Evolutionary conservation across 2,113 vertebrate genomes (phyloP), one percentile per base, ranked within the genome.

Genomic region (Tupaia chinensis): DNA sequence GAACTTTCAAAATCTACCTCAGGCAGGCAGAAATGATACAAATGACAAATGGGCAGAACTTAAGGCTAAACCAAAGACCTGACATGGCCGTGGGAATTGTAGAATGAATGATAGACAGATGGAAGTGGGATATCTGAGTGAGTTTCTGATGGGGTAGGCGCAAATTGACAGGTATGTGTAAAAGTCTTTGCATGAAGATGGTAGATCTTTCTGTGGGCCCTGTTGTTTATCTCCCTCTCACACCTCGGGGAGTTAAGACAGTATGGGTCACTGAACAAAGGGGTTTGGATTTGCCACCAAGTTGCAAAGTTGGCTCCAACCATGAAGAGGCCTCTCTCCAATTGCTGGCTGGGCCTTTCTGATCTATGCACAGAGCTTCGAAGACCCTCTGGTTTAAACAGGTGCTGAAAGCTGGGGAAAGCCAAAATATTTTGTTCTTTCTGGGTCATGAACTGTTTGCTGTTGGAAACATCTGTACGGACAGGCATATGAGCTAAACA

Each of bases 371-470:
- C 56, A 23, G 91, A 80, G 82, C 54, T 65, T 79, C 0, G 8
- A 70, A 93, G 87, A 4, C 82, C 65, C 61, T 72, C 81, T 68
- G 91, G 89, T 97, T 96, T 96, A 87, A 96, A 97, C 97, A 97
- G 97, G 97, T 97, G 97, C 87, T 96, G 97, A 97, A 95, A 97
- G 84, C 72, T 15, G 66, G 80, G 63, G 74, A 89, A 96, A 97
- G 95, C 87, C 97, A 95, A 96, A 96, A 96, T 96, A 96, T 95
- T 97, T 97, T 96, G 87, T 34, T 97, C 96, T 97, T 96, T 97
- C 97, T 97, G 97, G 97, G 97, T 97, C 97, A 96, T 22, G 95
- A 96, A 95, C 97, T 97, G 94, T 98, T 98, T 97, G 96, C 93
- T 92, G 95, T 95, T 95, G 81, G 84, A 92, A 97, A 96, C 96